phyloP scores from a whole-genome alignment of 2,113 vertebrate genomes.

The Equus quagga region DNA sequence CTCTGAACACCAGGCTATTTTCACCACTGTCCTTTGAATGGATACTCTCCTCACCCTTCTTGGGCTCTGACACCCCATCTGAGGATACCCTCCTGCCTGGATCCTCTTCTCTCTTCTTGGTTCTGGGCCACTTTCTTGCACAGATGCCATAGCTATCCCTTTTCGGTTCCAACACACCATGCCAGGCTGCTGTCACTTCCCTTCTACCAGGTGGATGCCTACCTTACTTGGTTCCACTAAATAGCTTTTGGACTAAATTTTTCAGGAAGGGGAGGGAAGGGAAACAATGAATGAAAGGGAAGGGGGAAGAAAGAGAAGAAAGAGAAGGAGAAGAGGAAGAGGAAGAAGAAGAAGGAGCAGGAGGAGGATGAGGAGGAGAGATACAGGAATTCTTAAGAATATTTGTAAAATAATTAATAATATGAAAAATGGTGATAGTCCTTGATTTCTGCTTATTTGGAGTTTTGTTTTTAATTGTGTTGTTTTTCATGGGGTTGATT shows the following conservation, averaged over 20 bases:
- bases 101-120: not conserved
- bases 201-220: not conserved
- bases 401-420: not conserved
- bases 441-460: constrained; percentile 3
- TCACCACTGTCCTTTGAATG: not conserved
- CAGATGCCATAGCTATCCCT: not conserved
- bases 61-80: not conserved
- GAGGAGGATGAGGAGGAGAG: not conserved
- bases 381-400: not conserved
- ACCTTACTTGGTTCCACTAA: not conserved
- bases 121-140: not conserved
- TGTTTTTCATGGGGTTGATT: not conserved
- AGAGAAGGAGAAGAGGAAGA: not conserved
- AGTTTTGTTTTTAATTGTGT: not conserved
- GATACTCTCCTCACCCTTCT: not conserved
- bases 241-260: not conserved
- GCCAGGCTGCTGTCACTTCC: not conserved
- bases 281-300: not conserved
- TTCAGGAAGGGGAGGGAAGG: not conserved
- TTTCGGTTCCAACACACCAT: not conserved
- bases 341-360: not conserved
- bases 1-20: not conserved
- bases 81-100: not conserved
- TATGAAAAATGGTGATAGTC: not conserved
- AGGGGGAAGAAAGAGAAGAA: not conserved